These are phyloP conservation scores for Limnephilus marmoratus DNA, from an alignment of 2,888 invertebrate genomes.

Conservation along the genomic window DNA sequence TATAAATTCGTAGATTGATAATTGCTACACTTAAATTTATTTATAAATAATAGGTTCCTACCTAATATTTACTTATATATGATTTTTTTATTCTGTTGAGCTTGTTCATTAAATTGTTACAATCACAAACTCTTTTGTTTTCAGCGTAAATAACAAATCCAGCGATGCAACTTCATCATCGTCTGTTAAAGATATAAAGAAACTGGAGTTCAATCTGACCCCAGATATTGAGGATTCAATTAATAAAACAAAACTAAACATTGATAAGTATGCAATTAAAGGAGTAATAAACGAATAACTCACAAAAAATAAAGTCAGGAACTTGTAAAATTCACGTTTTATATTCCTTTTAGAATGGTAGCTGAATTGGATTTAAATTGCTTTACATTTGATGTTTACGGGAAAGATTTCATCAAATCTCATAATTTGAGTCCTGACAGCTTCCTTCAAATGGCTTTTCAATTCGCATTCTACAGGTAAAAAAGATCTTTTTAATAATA, in stretches of 20 bases:
- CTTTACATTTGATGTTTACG: conserved; percentile 88
- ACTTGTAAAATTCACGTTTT: not conserved
- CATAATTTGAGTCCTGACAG: conserved; percentile 96
- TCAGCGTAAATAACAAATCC: conserved; percentile 73
- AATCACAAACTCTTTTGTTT: conserved; percentile 66
- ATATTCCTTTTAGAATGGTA: conserved; percentile 79
- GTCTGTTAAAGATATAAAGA: conserved; percentile 69
- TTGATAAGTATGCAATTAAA: conserved; percentile 79
- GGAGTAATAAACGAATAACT: not conserved
- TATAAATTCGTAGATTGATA: not conserved
- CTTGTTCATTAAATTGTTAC: not conserved
- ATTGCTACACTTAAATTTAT: no score
- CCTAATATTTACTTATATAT: no score
- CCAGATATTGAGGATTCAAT: conserved; percentile 78
- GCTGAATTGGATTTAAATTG: conserved; percentile 87
- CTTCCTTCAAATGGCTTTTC: conserved; percentile 96
- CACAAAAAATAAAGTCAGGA: not conserved
- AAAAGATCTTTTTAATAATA: not conserved
- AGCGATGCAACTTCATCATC: conserved; percentile 69
- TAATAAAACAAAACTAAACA: conserved; percentile 78
- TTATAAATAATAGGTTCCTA: no score
- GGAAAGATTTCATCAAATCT: conserved; percentile 91
- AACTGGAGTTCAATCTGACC: conserved; percentile 77
- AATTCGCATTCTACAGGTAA: conserved; percentile 90
- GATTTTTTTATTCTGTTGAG: no score